phyloP scores from a whole-genome alignment of 2,888 invertebrate species.

The Acanthosepion esculentum region DNA sequence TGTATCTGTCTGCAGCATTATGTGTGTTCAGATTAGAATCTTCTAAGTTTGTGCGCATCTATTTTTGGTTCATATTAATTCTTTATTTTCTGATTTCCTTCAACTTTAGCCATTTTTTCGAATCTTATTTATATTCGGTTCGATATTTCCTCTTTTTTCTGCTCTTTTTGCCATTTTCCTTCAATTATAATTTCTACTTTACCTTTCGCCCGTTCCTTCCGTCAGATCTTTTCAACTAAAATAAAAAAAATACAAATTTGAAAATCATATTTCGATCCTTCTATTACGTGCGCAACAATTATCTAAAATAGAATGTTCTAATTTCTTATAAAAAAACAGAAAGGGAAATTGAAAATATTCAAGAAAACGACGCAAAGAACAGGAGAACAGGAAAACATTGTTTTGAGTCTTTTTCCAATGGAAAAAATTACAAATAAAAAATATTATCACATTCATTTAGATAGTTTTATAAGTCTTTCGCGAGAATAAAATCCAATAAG shows the following conservation, averaged over 20 bases:
- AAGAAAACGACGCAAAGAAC: background rate
- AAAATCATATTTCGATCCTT: background rate
- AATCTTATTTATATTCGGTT: background rate
- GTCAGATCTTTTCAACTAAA: background rate
- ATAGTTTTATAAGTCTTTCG: background rate
- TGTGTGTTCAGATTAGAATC: no score
- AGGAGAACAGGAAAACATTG: no score
- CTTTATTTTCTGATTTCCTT: background rate
- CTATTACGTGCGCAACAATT: background rate
- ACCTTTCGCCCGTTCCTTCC: background rate
- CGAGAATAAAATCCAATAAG: background rate
- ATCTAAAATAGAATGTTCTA: background rate
- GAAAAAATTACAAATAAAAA: background rate
- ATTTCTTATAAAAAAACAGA: background rate
- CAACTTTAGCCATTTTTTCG: background rate
- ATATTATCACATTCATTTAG: background rate
- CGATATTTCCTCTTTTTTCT: background rate
- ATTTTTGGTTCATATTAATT: no score
- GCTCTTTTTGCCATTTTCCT: background rate
- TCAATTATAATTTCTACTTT: background rate
- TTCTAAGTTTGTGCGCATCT: no score
- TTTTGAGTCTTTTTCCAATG: background rate
- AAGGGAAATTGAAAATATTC: background rate
- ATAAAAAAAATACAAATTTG: background rate
- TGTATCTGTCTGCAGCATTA: no score